Percentiles rank a stretch among this genome's conserved stretches.
Conservation (phyloP, 2,888 invertebrate species). For the Falcaria lacertinaria region DNA sequence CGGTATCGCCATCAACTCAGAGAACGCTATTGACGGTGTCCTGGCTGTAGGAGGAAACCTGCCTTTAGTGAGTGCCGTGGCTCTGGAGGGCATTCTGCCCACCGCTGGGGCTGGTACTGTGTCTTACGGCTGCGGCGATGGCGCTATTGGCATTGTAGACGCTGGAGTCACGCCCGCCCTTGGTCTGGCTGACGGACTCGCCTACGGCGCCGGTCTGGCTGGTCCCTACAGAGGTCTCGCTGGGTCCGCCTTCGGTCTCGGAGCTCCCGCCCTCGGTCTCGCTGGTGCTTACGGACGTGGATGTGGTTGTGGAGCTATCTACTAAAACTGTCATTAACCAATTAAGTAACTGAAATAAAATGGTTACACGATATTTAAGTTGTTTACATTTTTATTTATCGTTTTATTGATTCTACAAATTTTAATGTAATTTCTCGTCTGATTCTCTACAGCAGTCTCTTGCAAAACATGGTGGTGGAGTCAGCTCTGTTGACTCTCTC, state of each 20-base stretch:
- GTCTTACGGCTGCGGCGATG: conserved; percentile 26
- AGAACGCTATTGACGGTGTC: conserved; percentile 10
- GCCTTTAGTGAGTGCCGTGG: conserved; percentile 28
- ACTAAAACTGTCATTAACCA: conserved; percentile 5
- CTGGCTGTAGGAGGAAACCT: conserved; percentile 20
- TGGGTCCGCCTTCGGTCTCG: conserved; percentile 9
- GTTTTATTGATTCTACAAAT: too few species aligned
- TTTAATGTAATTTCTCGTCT: too few species aligned
- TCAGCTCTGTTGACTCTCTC: too few species aligned
- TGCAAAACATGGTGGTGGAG: too few species aligned
- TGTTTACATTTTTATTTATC: too few species aligned
- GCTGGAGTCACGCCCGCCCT: conserved; percentile 3
- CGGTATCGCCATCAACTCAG: too few species aligned
- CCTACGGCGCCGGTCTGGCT: neutral
- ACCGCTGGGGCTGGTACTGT: conserved; percentile 20
- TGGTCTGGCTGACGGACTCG: neutral
- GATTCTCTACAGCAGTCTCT: too few species aligned
- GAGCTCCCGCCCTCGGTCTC: conserved; percentile 28
- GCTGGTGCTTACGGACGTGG: conserved; percentile 41
- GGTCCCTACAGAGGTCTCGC: neutral
- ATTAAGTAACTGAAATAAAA: too few species aligned
- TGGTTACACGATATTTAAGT: too few species aligned
- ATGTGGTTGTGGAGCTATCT: conserved; percentile 15
- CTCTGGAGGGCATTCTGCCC: conserved; percentile 29
- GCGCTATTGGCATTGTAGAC: conserved; percentile 12